Percentiles rank a stretch among this genome's conserved stretches.
phyloP scores from a whole-genome alignment of 1,140 invertebrate genomes.

The Lucilia cuprina region DNA sequence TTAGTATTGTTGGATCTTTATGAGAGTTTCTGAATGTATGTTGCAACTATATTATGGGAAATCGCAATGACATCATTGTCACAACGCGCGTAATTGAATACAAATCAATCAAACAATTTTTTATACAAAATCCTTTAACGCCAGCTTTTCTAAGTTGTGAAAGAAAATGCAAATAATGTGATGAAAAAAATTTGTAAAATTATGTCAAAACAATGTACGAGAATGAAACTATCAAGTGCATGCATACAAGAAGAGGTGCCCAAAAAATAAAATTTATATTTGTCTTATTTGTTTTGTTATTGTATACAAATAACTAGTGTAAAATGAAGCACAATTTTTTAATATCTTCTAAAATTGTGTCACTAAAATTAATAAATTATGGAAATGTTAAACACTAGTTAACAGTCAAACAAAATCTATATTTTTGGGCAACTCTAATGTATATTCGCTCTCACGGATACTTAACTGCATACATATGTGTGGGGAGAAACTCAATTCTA shows the following conservation, averaged over 20 bases:
- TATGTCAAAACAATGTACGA: neutral
- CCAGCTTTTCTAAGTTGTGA: neutral
- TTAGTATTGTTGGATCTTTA: neutral
- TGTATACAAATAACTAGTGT: too few species aligned
- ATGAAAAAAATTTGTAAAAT: neutral
- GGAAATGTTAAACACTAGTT: too few species aligned
- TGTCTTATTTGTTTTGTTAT: too few species aligned
- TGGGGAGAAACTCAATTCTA: neutral
- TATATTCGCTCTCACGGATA: neutral
- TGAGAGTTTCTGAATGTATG: neutral
- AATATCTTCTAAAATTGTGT: too few species aligned
- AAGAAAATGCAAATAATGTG: neutral
- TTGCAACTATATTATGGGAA: neutral
- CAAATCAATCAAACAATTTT: neutral
- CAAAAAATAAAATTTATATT: too few species aligned
- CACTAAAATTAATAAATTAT: too few species aligned
- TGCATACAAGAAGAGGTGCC: neutral
- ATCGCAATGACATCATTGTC: constrained; percentile 14
- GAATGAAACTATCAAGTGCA: neutral
- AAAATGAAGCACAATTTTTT: too few species aligned
- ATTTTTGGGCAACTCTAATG: too few species aligned
- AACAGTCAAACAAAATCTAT: too few species aligned
- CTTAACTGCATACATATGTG: too few species aligned
- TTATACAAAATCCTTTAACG: neutral
- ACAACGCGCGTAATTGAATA: constrained; percentile 4